These are phyloP conservation scores for Proterorhinus semilunaris DNA, from an alignment of 2,113 vertebrate genomes.

Conservation along the genomic window DNA sequence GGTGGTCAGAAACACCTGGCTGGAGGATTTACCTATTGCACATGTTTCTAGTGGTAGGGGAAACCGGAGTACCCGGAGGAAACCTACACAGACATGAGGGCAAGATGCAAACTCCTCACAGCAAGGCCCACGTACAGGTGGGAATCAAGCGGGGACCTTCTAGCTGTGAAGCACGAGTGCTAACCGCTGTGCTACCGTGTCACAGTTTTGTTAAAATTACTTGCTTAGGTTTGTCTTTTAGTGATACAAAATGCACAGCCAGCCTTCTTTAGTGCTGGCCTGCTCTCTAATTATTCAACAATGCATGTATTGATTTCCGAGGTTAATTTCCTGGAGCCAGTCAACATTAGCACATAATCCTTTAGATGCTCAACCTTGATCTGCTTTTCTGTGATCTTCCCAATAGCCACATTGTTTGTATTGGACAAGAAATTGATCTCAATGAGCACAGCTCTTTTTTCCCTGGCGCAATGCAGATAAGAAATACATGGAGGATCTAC, in stretches of 20 bases:
- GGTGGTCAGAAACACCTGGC: too few relatives aligned
- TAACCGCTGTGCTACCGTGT: too few relatives aligned
- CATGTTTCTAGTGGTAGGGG: too few relatives aligned
- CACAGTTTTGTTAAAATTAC: not conserved
- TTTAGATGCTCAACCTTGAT: conserved; percentile 13
- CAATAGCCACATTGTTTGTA: conserved; percentile 23
- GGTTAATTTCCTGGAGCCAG: conserved; percentile 20
- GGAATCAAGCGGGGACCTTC: too few relatives aligned
- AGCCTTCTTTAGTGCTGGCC: conserved; percentile 3
- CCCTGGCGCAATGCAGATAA: not conserved
- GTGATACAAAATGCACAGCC: not conserved
- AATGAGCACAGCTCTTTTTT: conserved; percentile 14
- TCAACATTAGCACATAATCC: conserved; percentile 22
- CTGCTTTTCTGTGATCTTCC: conserved; percentile 21
- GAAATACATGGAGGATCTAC: not conserved
- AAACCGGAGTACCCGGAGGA: too few relatives aligned
- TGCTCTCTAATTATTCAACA: conserved; percentile 10
- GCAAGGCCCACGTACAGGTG: too few relatives aligned
- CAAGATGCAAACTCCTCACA: too few relatives aligned
- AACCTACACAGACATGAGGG: too few relatives aligned
- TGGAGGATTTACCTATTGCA: too few relatives aligned
- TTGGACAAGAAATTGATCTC: conserved; percentile 36
- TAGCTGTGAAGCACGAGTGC: too few relatives aligned
- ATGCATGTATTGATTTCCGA: conserved; percentile 12
- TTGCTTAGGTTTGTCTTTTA: not conserved